These are phyloP conservation scores for Channallabes apus DNA, from an alignment of 2,797 vertebrate species.

Conservation along the genomic window DNA sequence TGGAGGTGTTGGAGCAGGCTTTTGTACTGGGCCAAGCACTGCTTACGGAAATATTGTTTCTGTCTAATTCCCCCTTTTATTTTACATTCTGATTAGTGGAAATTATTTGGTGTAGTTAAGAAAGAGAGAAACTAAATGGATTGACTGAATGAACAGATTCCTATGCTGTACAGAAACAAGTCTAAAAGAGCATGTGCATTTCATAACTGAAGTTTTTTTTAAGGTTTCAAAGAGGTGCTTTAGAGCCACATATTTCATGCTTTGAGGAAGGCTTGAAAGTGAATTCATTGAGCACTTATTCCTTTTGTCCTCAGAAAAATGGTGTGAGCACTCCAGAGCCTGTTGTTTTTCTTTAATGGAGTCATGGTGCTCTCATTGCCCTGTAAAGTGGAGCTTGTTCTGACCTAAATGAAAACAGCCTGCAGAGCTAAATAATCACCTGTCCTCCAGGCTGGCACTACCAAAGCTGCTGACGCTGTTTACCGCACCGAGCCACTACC, in stretches of 20 bases:
- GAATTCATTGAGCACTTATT: conserved; percentile 47
- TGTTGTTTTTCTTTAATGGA: conserved; percentile 59
- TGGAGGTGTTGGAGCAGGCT: conserved; percentile 70
- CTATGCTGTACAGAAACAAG: background rate
- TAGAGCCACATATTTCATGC: conserved; percentile 37
- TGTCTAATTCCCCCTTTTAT: background rate
- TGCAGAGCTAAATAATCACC: conserved; percentile 58
- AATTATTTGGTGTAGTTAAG: background rate
- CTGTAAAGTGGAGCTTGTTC: conserved; percentile 58
- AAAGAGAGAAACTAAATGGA: background rate
- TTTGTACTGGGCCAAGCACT: conserved; percentile 43
- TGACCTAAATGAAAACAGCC: conserved; percentile 63
- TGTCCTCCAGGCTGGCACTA: conserved; percentile 54
- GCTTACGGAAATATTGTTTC: background rate
- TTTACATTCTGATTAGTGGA: background rate
- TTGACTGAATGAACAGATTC: background rate
- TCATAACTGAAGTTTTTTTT: conserved; percentile 3
- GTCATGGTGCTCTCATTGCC: conserved; percentile 54
- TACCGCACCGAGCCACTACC: conserved; percentile 21
- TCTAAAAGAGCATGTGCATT: conserved; percentile 6
- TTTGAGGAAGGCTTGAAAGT: conserved; percentile 47
- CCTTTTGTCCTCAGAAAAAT: conserved; percentile 52
- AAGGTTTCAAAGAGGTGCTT: conserved; percentile 47
- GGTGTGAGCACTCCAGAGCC: conserved; percentile 44
- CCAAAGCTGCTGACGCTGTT: conserved; percentile 47